Evolutionary conservation across 1,140 invertebrate species (phyloP).

Genomic region (Artemia franciscana): DNA sequence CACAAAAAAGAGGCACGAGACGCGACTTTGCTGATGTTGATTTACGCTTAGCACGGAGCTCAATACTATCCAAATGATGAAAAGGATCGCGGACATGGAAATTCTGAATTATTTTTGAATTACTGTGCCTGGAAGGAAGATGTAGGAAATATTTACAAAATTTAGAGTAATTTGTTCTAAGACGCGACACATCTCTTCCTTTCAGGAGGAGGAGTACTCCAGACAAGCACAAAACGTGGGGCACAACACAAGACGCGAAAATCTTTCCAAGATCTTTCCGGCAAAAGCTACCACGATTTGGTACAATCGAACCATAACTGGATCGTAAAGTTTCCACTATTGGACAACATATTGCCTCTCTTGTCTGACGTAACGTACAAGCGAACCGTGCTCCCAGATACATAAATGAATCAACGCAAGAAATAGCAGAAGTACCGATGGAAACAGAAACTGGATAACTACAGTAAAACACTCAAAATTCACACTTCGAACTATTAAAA

Average conservation of each 20-base stretch:
- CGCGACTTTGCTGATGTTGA: background rate
- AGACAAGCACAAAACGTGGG: background rate
- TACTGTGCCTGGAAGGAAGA: background rate
- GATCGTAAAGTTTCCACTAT: background rate
- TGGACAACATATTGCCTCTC: background rate
- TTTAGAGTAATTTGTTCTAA: background rate
- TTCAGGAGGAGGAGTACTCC: background rate
- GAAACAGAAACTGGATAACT: background rate
- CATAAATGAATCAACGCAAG: background rate
- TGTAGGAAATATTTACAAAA: background rate
- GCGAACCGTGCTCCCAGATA: background rate
- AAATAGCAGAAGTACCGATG: background rate
- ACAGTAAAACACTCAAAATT: background rate
- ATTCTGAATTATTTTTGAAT: background rate
- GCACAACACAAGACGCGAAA: background rate
- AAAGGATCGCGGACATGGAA: background rate
- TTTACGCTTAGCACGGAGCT: background rate
- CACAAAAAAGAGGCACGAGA: background rate
- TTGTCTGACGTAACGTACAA: background rate
- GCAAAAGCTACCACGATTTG: background rate
- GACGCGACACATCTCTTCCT: background rate
- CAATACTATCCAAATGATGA: background rate
- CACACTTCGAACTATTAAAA: background rate
- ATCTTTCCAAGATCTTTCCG: background rate
- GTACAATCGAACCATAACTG: background rate